phyloP scores from a whole-genome alignment of 1,140 invertebrate species.

The Drosophila saltans region DNA sequence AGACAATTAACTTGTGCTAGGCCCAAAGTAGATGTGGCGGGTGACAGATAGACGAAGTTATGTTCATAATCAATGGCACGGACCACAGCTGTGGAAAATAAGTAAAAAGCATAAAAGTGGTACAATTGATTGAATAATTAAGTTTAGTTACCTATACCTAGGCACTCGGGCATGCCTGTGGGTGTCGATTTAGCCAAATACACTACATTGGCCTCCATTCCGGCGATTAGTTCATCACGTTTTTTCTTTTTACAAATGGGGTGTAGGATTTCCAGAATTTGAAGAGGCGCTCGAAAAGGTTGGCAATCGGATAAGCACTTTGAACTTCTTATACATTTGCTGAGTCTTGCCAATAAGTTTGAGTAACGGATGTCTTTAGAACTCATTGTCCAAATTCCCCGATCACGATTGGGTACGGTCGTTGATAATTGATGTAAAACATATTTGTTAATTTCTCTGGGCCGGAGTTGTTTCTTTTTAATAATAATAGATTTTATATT shows the following conservation, averaged over 20 bases:
- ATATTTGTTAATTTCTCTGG: conserved; percentile 23
- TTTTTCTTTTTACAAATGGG: conserved; percentile 28
- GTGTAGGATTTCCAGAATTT: conserved; percentile 46
- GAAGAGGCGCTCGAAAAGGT: conserved; percentile 45
- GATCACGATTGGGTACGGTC: conserved; percentile 37
- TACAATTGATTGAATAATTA: too few relatives aligned
- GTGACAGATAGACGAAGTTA: conserved; percentile 57
- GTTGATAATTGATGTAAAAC: conserved; percentile 47
- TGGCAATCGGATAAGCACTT: conserved; percentile 58
- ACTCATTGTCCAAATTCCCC: conserved; percentile 60
- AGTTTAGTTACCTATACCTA: conserved; percentile 69
- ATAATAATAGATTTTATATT: conserved; percentile 57
- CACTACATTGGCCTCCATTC: conserved; percentile 77
- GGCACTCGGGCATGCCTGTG: conserved; percentile 45
- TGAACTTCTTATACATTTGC: conserved; percentile 42
- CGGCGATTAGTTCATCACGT: conserved; percentile 45
- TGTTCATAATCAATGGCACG: conserved; percentile 62
- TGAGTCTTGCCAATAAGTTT: conserved; percentile 66
- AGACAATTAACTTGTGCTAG: conserved; percentile 61
- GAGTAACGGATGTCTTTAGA: conserved; percentile 71
- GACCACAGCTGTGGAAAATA: conserved; percentile 61
- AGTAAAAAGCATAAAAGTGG: background rate
- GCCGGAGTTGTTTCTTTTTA: conserved; percentile 30
- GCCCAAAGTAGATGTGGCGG: conserved; percentile 43
- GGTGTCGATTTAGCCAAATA: conserved; percentile 42